Conservation (phyloP, 2,113 vertebrate genomes). For the Neomonachus schauinslandi region DNA sequence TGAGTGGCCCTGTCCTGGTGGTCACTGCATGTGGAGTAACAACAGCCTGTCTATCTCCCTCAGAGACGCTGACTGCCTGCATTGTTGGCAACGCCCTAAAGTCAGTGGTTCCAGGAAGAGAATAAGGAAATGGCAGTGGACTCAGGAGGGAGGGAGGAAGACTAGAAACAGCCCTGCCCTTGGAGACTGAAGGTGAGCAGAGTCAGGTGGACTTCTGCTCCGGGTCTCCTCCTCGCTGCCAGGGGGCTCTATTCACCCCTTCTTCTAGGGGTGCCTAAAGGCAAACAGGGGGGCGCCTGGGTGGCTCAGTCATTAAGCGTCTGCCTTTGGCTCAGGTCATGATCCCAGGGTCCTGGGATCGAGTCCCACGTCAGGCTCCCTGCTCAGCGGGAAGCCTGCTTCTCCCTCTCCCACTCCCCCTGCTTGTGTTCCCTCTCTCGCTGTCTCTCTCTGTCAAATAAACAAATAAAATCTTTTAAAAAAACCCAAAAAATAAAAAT, state of each 20-base stretch:
- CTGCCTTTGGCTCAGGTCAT: no score
- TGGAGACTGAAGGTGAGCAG: neutral
- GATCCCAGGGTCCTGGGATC: no score
- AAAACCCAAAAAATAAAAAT: no score
- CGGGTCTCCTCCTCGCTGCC: neutral
- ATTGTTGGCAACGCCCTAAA: neutral
- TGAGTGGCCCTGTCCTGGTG: neutral
- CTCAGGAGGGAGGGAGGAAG: neutral
- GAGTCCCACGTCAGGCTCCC: no score
- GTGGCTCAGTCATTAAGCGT: no score
- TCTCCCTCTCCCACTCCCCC: no score
- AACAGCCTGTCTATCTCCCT: neutral
- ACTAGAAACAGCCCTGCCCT: neutral
- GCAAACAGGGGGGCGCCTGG: neutral
- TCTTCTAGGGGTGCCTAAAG: neutral
- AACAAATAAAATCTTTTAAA: no score
- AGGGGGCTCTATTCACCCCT: neutral
- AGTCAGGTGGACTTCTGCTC: neutral
- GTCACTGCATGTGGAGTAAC: neutral
- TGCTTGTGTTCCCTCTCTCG: no score
- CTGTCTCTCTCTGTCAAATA: no score
- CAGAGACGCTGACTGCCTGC: neutral
- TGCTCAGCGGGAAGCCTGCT: no score
- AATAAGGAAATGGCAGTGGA: neutral
- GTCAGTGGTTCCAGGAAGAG: constrained; percentile 5